Conservation (phyloP, 1,140 invertebrate species). For the Chelonus insularis region DNA sequence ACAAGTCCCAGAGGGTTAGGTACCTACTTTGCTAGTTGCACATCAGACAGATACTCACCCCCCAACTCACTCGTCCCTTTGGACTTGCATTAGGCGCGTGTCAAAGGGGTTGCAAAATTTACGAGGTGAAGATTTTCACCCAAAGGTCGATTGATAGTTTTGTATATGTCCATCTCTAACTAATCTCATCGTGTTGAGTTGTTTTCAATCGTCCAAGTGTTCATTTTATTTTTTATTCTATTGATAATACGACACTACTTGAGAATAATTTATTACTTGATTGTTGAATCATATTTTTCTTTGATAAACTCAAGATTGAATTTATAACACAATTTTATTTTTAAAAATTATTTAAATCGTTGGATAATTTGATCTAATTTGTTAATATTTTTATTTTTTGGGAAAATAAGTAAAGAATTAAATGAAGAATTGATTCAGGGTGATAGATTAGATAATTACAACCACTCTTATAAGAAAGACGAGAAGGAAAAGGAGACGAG, state of each 20-base stretch:
- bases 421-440: slow-evolving; percentile 38
- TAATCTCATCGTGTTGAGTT: slow-evolving; percentile 21
- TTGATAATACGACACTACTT: too few species aligned
- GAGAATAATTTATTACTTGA: too few species aligned
- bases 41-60: slow-evolving; percentile 6
- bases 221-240: not conserved
- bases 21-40: slow-evolving; percentile 35
- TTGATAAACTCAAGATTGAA: too few species aligned
- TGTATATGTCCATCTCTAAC: slow-evolving; percentile 36
- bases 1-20: slow-evolving; percentile 47
- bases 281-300: too few species aligned
- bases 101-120: slow-evolving; percentile 58
- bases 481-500: not conserved
- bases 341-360: too few species aligned
- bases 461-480: not conserved
- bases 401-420: too few species aligned
- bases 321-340: too few species aligned
- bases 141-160: slow-evolving; percentile 50
- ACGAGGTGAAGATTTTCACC: slow-evolving; percentile 43
- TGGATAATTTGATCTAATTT: too few species aligned
- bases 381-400: too few species aligned
- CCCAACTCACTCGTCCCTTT: slow-evolving; percentile 1
- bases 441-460: slow-evolving; percentile 45
- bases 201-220: not conserved
- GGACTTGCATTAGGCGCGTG: slow-evolving; percentile 51